Conservation (phyloP, 2,113 vertebrate genomes). For the Stercorarius parasiticus region DNA sequence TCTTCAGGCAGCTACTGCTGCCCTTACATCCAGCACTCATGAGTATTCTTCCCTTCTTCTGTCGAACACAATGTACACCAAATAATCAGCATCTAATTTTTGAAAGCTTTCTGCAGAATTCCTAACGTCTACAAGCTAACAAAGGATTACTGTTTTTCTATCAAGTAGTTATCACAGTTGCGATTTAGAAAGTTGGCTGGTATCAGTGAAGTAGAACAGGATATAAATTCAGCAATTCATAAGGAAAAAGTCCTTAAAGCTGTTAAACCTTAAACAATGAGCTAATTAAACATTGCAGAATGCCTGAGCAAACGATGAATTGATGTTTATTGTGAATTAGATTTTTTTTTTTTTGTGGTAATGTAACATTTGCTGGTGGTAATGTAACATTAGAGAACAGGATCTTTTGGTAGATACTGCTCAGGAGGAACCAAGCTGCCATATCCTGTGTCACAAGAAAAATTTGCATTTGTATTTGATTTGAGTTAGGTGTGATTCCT, state of each 20-base stretch:
- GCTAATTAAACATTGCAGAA: not conserved
- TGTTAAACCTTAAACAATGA: not conserved
- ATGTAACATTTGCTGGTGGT: not conserved
- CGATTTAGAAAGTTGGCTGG: not conserved
- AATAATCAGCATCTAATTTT: rapidly evolving
- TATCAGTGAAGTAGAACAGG: not conserved
- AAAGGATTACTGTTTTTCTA: not conserved
- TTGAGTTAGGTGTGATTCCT: not conserved
- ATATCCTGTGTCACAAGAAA: not conserved
- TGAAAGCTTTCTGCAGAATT: not conserved
- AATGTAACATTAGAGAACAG: not conserved
- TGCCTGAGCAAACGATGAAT: not conserved
- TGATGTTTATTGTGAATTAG: not conserved
- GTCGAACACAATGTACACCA: rapidly evolving
- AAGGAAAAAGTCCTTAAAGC: not conserved
- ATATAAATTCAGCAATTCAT: not conserved
- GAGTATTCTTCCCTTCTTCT: not conserved
- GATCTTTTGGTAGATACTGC: not conserved
- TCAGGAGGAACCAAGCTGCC: not conserved
- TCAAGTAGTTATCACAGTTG: not conserved
- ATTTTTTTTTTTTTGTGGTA: not conserved
- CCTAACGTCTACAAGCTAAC: not conserved
- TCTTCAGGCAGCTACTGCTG: not conserved
- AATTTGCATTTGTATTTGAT: not conserved
- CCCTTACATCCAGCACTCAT: not conserved